Percentiles rank a stretch among this genome's conserved stretches.
phyloP scores from a whole-genome alignment of 2,797 vertebrate genomes.

The Atherinosoma microstoma region DNA sequence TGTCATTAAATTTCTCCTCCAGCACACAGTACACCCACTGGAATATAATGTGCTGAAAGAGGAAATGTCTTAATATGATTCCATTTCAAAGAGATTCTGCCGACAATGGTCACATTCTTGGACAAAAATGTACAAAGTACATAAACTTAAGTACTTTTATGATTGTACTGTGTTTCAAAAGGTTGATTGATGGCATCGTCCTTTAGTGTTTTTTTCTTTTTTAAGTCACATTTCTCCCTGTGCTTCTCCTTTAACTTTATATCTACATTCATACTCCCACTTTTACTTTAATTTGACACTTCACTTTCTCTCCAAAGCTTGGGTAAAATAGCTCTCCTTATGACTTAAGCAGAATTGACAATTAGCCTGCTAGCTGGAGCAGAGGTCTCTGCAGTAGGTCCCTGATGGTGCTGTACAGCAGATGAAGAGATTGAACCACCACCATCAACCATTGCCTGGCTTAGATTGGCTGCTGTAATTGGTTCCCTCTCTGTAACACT shows the following conservation, averaged over 20 bases:
- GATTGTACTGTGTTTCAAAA: conserved; percentile 38
- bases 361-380: conserved; percentile 77
- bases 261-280: conserved; percentile 46
- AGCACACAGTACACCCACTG: conserved; percentile 20
- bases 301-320: conserved; percentile 58
- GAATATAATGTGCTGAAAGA: not conserved
- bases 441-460: conserved; percentile 70
- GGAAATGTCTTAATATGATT: conserved; percentile 11
- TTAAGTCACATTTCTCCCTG: conserved; percentile 25
- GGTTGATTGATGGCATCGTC: conserved; percentile 30
- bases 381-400: conserved; percentile 76
- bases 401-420: conserved; percentile 70
- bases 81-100: not conserved
- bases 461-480: conserved; percentile 80
- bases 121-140: conserved; percentile 16
- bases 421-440: conserved; percentile 78
- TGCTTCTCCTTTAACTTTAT: conserved; percentile 53
- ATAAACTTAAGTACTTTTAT: conserved; percentile 28
- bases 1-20: conserved; percentile 41
- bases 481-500: conserved; percentile 78
- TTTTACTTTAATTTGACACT: conserved; percentile 60
- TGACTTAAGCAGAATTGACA: conserved; percentile 77
- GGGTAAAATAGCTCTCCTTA: conserved; percentile 72
- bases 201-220: conserved; percentile 41
- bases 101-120: conserved; percentile 4